phyloP scores from a whole-genome alignment of 1,140 invertebrate species.

The Caenorhabditis remanei region DNA sequence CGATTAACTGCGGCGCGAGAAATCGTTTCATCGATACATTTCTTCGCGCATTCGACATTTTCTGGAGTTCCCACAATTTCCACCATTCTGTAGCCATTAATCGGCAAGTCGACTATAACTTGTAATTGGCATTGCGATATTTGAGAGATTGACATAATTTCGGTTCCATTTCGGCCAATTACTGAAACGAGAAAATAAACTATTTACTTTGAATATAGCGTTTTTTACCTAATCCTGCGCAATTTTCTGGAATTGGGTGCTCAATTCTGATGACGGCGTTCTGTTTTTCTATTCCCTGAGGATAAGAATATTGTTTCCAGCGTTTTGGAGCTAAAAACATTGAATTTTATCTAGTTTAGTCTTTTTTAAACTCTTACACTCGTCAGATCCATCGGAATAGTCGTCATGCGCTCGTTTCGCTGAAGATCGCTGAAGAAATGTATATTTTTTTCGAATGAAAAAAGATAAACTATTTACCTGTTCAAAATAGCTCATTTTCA shows the following conservation, averaged over 20 bases:
- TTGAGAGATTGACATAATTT: not conserved
- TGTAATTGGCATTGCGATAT: not conserved
- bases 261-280: no score
- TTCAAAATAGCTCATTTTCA: no score
- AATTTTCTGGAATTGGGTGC: not conserved
- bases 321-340: no score
- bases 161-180: not conserved
- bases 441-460: no score
- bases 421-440: no score
- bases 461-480: no score
- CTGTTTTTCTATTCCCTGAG: not conserved
- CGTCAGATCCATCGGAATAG: no score
- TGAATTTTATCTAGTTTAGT: no score
- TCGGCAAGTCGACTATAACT: not conserved
- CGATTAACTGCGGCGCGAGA: not conserved
- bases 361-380: no score
- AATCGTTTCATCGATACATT: not conserved
- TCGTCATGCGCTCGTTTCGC: no score
- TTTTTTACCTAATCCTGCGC: constrained; percentile 21
- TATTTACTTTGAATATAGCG: not conserved
- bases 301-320: not conserved
- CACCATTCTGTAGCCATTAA: not conserved
- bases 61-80: not conserved
- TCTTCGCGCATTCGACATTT: not conserved
- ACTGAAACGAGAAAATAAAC: not conserved